Percentiles rank a stretch among this genome's conserved stretches.
phyloP scores from a whole-genome alignment of 2,888 invertebrate genomes.

The Chymomyza fuscimana region DNA sequence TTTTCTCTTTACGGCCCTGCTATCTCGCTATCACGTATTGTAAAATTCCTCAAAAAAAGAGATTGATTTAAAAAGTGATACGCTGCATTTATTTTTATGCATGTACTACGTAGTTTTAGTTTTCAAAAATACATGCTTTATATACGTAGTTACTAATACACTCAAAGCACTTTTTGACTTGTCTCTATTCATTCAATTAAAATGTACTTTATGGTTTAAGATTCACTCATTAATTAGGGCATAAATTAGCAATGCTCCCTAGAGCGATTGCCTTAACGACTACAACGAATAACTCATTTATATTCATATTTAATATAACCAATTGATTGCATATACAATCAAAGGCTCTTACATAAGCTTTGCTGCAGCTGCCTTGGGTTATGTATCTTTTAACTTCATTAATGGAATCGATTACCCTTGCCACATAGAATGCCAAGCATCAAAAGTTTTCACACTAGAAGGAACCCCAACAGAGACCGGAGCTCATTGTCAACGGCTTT shows the following conservation, averaged over 20 bases:
- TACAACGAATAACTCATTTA: not conserved
- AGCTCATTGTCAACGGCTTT: not conserved
- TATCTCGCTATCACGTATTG: too few species aligned
- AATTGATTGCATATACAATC: not conserved
- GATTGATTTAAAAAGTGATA: too few species aligned
- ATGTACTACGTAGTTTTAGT: too few species aligned
- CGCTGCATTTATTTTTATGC: too few species aligned
- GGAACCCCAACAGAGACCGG: not conserved
- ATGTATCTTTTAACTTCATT: not conserved
- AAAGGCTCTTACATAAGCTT: not conserved
- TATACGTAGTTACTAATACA: too few species aligned
- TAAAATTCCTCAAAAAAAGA: too few species aligned
- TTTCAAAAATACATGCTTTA: too few species aligned
- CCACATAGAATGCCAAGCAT: not conserved
- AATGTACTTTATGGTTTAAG: not conserved
- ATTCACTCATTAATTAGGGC: not conserved
- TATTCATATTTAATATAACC: conserved; percentile 1
- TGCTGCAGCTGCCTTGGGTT: not conserved
- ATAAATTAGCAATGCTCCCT: not conserved
- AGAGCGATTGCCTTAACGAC: not conserved
- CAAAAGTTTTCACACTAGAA: not conserved
- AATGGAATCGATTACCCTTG: conserved; percentile 1
- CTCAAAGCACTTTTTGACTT: too few species aligned
- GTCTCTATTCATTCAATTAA: too few species aligned
- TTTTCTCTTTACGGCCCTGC: too few species aligned